A percentile compares a stretch with the other conserved stretches of the same genome.
These are phyloP conservation scores for Chroicocephalus ridibundus DNA, from an alignment of 2,113 vertebrate genomes.

Conservation along the genomic window DNA sequence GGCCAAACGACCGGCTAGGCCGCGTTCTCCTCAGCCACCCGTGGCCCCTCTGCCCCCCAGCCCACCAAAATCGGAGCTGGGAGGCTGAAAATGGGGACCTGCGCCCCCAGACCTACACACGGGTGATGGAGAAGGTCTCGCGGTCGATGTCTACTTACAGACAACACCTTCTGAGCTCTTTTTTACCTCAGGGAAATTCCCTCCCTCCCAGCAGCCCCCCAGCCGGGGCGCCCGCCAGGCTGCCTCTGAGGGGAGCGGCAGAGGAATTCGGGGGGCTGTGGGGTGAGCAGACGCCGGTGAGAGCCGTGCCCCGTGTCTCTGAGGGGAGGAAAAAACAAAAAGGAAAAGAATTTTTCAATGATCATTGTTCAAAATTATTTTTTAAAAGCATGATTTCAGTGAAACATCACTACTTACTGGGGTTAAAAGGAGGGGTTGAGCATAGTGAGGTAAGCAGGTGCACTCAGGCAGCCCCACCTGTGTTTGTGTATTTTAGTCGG, in stretches of 20 bases:
- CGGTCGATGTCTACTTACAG: not conserved
- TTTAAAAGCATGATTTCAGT: not conserved
- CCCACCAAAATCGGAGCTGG: rapidly evolving
- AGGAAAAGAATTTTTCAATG: rapidly evolving
- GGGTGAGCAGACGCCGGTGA: not conserved
- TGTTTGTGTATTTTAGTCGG: not conserved
- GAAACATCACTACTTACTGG: rapidly evolving
- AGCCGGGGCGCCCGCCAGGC: rapidly evolving
- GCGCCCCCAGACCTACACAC: not conserved
- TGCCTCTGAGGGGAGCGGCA: not conserved
- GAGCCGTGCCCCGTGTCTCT: rapidly evolving
- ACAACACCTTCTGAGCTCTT: rapidly evolving
- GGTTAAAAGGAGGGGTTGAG: not conserved
- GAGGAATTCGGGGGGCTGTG: too few relatives aligned
- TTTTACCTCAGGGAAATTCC: not conserved
- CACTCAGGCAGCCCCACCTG: not conserved
- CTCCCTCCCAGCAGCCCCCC: not conserved
- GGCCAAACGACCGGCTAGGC: not conserved
- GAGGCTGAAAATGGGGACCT: rapidly evolving
- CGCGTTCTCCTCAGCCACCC: rapidly evolving
- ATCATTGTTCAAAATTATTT: not conserved
- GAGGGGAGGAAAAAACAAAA: too few relatives aligned
- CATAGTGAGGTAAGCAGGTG: too few relatives aligned
- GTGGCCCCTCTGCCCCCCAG: rapidly evolving
- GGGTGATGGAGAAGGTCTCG: rapidly evolving